Base-by-base conservation (phyloP, 2,888 invertebrate species). In the Byasa hedistus region DNA sequence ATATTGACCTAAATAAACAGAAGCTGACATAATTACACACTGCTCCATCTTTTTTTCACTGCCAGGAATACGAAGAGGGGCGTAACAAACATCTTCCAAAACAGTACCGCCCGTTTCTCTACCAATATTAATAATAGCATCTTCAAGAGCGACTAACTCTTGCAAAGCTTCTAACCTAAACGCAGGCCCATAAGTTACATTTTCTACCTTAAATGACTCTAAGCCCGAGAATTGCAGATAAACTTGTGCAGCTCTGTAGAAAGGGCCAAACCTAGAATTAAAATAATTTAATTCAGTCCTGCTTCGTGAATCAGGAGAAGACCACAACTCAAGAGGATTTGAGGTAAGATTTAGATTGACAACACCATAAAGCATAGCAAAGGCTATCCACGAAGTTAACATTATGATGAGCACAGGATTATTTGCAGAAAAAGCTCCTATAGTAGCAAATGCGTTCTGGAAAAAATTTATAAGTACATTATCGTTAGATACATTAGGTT, bases 281-380 rank as follows among this genome's bases (percentile, higher is more conserved):
- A 96, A 99, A 81, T 95, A 98, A 69, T 96, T 94, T 80, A 98
- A 96, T 78, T 99, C 97, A 54, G 93, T 79, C 67, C 98, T 93
- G 48, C 98, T 96, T 68, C 94, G 92, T 74, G 98, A 98, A 32
- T 92, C 85, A 1, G 96, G 95, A 0, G 97, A 93, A 0, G 98
- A 97, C 99, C 99, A 99, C 56, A 99, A 93, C 81, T 99, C 96
- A 1, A 98, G 95, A 0, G 99, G 98, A 82, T 98, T 95, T 0
- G 97, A 95, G 0, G 97, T 98, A 1, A 99, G 92, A 69, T 94
- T 84, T 70, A 98, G 84, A 65, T 89, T 89, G 0, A 89, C 66
- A 15, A 95, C 89, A n/a, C 98, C 98, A 71, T 93, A 94, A 4
- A 94, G 89, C 68, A 97, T 86, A 0, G 88, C 90, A 10, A 94